These are phyloP conservation scores for Spatulosminthurus flaviceps DNA, from an alignment of 2,888 invertebrate species.

Conservation along the genomic window DNA sequence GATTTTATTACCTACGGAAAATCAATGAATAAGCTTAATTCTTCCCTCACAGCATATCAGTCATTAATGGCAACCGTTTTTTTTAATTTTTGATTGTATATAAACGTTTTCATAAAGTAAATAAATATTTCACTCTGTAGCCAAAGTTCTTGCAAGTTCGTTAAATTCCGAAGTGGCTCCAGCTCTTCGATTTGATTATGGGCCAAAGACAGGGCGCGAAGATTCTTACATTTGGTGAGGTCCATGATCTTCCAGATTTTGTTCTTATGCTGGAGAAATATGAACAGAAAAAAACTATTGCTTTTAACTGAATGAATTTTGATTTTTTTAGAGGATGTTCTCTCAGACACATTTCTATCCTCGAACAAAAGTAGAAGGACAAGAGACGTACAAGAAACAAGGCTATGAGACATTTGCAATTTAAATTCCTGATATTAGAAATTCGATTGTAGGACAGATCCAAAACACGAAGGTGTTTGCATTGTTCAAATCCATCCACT, in stretches of 20 bases:
- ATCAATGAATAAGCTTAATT: too few relatives aligned
- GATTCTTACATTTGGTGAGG: slow-evolving; percentile 13
- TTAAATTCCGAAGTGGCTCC: slow-evolving; percentile 8
- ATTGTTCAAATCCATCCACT: slow-evolving; percentile 31
- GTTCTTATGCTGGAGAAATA: slow-evolving; percentile 34
- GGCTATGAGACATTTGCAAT: slow-evolving; percentile 15
- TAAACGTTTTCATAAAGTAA: too few relatives aligned
- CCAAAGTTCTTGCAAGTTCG: slow-evolving; percentile 23
- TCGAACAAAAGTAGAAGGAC: too few relatives aligned
- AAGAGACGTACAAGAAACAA: slow-evolving; percentile 5
- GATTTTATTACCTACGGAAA: slow-evolving; percentile 51
- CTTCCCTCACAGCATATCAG: too few relatives aligned
- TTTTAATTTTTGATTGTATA: too few relatives aligned
- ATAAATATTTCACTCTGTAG: slow-evolving; percentile 28
- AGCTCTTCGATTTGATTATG: slow-evolving; percentile 23
- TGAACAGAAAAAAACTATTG: too few relatives aligned
- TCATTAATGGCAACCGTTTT: too few relatives aligned
- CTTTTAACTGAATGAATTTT: too few relatives aligned
- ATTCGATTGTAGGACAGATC: slow-evolving; percentile 37
- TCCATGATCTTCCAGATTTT: slow-evolving; percentile 11
- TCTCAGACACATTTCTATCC: too few relatives aligned
- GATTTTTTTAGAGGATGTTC: too few relatives aligned
- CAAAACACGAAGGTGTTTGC: slow-evolving; percentile 10
- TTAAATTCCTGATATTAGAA: slow-evolving; percentile 3
- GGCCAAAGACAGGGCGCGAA: slow-evolving; percentile 31